These are phyloP conservation scores for Gallinago media DNA, from an alignment of 2,113 vertebrate genomes.

Conservation along the genomic window DNA sequence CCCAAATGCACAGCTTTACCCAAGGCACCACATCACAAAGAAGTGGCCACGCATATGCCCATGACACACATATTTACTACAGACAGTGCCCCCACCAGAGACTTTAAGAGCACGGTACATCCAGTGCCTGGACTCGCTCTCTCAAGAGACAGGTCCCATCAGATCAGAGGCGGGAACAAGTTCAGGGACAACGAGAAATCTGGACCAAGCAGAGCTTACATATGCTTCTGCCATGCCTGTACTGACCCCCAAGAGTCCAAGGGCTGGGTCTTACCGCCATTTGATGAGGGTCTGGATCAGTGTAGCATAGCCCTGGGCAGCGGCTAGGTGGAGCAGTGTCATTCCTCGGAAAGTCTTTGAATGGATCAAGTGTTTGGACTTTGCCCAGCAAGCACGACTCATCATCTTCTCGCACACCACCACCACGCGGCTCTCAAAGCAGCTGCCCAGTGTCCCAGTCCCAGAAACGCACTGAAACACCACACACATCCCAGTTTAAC, in stretches of 20 bases:
- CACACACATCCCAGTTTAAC: background rate
- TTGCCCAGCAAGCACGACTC: conserved; percentile 98
- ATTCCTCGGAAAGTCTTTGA: conserved; percentile 98
- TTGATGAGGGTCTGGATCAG: conserved; percentile 99
- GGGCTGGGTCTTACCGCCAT: conserved; percentile 88
- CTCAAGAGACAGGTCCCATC: background rate
- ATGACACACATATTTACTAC: background rate
- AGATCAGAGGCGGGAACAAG: background rate
- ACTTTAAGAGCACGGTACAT: background rate
- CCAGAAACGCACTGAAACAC: conserved; percentile 82
- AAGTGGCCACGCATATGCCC: background rate
- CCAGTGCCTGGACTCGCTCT: background rate
- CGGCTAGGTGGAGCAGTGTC: conserved; percentile 96
- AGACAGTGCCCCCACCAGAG: background rate
- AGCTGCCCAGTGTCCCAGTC: conserved; percentile 88
- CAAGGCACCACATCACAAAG: background rate
- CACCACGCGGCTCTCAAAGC: conserved; percentile 97
- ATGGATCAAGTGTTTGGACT: conserved; percentile 98
- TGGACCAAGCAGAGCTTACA: background rate
- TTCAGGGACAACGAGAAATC: background rate
- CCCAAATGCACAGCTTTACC: background rate
- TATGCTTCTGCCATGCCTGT: background rate
- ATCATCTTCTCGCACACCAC: conserved; percentile 99
- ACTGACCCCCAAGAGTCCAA: background rate
- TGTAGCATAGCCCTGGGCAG: conserved; percentile 97